Percentiles rank a stretch among this genome's conserved stretches.
Conservation (phyloP, 2,797 vertebrate genomes). For the Acropternis orthonyx region DNA sequence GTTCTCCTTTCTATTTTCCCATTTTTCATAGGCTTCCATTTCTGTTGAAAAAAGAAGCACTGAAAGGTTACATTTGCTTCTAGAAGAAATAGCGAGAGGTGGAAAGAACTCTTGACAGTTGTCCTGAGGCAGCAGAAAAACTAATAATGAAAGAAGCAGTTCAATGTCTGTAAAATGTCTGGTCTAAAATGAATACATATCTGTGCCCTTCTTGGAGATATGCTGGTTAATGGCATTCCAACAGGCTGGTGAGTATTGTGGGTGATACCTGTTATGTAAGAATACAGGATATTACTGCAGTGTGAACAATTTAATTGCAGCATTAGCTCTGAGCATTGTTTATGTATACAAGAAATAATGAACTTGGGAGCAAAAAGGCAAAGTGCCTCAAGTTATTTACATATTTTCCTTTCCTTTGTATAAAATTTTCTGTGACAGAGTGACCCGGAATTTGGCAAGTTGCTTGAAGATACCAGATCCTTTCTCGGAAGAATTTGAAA, state of each 20-base stretch:
- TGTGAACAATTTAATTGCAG: background rate
- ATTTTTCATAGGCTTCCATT: constrained; percentile 15
- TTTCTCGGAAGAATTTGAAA: background rate
- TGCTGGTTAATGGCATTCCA: background rate
- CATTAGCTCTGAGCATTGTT: background rate
- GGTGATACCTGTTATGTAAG: background rate
- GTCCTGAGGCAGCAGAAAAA: constrained; percentile 49
- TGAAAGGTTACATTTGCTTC: constrained; percentile 19
- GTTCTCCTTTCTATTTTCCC: constrained; percentile 11
- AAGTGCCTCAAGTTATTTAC: background rate
- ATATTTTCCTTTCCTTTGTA: background rate
- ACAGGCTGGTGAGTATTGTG: constrained; percentile 1
- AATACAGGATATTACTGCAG: background rate
- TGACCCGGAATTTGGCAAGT: background rate
- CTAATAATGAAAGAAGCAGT: constrained; percentile 63
- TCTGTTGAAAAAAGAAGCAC: constrained; percentile 13
- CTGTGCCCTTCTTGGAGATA: background rate
- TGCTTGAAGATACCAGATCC: background rate
- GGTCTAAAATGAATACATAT: constrained; percentile 44
- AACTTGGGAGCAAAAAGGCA: background rate
- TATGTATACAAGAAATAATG: constrained; percentile 8
- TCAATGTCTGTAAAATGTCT: constrained; percentile 52
- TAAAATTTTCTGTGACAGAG: background rate
- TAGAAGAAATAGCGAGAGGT: background rate
- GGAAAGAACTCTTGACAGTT: constrained; percentile 33